Evolutionary conservation across 1,140 invertebrate genomes (phyloP), one percentile per base, ranked within the genome.

Genomic region (Pteromalus puparum): DNA sequence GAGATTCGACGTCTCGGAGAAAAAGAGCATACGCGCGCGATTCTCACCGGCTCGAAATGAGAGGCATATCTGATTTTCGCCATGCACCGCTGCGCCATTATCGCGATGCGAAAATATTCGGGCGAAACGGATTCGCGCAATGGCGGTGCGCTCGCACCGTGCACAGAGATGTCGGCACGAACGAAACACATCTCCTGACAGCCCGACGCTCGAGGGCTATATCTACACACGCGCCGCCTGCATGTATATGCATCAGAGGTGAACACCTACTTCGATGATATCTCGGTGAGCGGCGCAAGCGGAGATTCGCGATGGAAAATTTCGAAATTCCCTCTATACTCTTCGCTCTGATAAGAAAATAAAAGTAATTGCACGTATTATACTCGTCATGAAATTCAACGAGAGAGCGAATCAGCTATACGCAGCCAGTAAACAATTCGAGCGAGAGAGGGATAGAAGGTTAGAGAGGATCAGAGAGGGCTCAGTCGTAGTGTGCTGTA

Each of bases 401-500:
- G 67, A 28, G 28, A 70, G 67, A 70, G 7, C 18, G 4, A 2
- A 2, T 34, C 26, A 30, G 24, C 68, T 70, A 13, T 28, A 28
- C 10, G 38, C 5, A 53, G 75, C 10, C 48, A 68, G 42, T 81
- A 73, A 81, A 72, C 79, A 72, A 85, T 42, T 81, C 7, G 9
- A 75, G 42, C 18, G 73, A 24, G 85, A 84, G 87, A 75, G 30
- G 77, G 77, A 46, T 7, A 34, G 30, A 34, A 34, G 30, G 30
- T 6, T 68, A 9, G 85, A 80, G 72, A 82, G 85, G 87, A 86
- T 85, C 86, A 87, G 88, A 88, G 87, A 86, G 87, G 38, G 86
- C 85, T 86, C 87, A 18, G 68, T 9, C 26, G 18, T 7, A 42
- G 38, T 61, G 53, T n/a, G 53, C 53, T 61, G n/a, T 61, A n/a